Conservation (phyloP, 2,888 invertebrate genomes). For the Cordilura impudica region DNA sequence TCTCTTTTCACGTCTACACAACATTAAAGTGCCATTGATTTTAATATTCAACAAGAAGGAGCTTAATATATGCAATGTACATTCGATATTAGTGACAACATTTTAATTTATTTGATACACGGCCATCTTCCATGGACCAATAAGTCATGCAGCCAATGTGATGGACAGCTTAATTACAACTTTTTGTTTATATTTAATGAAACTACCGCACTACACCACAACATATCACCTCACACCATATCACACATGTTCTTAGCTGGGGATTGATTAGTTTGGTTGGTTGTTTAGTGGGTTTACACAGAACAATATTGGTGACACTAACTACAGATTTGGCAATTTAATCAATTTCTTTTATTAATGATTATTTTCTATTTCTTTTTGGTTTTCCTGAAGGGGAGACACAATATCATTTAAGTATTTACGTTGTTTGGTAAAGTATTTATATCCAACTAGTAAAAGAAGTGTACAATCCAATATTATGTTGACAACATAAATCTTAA, state of each 20-base stretch:
- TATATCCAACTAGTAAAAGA: not conserved
- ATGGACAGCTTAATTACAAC: too few relatives aligned
- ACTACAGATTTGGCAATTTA: slow-evolving; percentile 20
- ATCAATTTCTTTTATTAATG: slow-evolving; percentile 7
- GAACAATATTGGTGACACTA: slow-evolving; percentile 18
- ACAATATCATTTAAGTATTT: not conserved
- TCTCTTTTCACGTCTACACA: too few relatives aligned
- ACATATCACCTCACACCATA: not conserved
- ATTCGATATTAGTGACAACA: too few relatives aligned
- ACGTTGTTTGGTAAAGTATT: not conserved
- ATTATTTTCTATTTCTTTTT: not conserved
- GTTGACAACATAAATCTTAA: slow-evolving; percentile 19
- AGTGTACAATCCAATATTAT: not conserved
- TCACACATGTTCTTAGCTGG: not conserved
- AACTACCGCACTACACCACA: not conserved
- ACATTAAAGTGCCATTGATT: too few relatives aligned
- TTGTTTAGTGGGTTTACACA: not conserved
- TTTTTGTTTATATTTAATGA: slow-evolving; percentile 8
- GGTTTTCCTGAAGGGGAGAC: not conserved
- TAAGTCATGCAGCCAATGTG: too few relatives aligned
- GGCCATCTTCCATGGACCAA: too few relatives aligned
- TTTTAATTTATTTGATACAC: too few relatives aligned
- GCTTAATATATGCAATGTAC: too few relatives aligned
- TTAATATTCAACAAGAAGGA: too few relatives aligned
- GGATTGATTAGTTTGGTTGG: not conserved